These are phyloP conservation scores for Mya arenaria DNA, from an alignment of 1,140 invertebrate genomes.

Conservation along the genomic window DNA sequence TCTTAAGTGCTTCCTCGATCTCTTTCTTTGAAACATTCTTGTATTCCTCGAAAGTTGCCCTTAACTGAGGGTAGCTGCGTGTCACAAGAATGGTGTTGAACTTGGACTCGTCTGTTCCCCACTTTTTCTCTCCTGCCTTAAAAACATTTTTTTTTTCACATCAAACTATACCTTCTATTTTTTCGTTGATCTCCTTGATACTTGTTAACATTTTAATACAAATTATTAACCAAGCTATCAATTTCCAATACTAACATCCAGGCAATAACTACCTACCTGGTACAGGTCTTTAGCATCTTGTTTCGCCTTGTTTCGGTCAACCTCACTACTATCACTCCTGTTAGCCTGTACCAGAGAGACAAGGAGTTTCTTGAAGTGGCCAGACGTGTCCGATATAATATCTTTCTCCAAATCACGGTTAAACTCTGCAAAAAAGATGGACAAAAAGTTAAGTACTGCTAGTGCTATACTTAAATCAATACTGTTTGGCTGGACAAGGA, in stretches of 20 bases:
- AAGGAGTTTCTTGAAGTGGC: slow-evolving; percentile 94
- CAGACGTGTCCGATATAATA: slow-evolving; percentile 95
- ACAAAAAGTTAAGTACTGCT: too few species aligned
- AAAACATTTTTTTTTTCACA: background rate
- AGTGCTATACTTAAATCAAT: too few species aligned
- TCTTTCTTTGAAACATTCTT: slow-evolving; percentile 78
- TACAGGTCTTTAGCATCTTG: slow-evolving; percentile 79
- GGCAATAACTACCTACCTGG: slow-evolving; percentile 12
- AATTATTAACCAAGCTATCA: background rate
- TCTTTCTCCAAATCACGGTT: slow-evolving; percentile 93
- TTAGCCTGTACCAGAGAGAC: slow-evolving; percentile 83
- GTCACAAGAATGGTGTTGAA: slow-evolving; percentile 79
- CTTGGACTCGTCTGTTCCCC: slow-evolving; percentile 83
- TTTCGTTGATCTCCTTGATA: background rate
- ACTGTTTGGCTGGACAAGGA: too few species aligned
- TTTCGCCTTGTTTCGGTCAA: slow-evolving; percentile 76
- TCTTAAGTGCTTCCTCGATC: slow-evolving; percentile 79
- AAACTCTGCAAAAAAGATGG: slow-evolving; percentile 90
- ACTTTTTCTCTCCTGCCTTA: slow-evolving; percentile 82
- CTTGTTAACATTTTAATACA: background rate
- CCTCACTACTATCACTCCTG: slow-evolving; percentile 74
- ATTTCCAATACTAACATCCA: background rate
- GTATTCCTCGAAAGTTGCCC: slow-evolving; percentile 80
- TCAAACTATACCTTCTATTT: background rate
- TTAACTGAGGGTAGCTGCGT: slow-evolving; percentile 79